A percentile compares a stretch with the other conserved stretches of the same genome.
These are phyloP conservation scores for Tachina fera DNA, from an alignment of 2,888 invertebrate genomes.

Conservation along the genomic window DNA sequence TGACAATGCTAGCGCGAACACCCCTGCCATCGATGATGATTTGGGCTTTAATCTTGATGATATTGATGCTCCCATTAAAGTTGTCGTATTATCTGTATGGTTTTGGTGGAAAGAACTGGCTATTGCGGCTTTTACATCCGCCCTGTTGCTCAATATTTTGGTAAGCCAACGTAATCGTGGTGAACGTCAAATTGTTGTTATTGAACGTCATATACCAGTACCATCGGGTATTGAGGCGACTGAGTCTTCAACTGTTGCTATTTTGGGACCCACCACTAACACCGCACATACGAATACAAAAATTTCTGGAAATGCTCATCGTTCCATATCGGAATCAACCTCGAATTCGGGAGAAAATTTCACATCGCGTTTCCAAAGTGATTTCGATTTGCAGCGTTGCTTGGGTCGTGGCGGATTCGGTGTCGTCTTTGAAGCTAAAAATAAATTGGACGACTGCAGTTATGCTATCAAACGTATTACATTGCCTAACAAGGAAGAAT, in stretches of 20 bases:
- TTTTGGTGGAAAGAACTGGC: slow-evolving; percentile 93
- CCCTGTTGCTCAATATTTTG: slow-evolving; percentile 88
- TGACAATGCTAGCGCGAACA: slow-evolving; percentile 74
- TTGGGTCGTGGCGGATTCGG: slow-evolving; percentile 97
- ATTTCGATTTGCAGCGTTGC: slow-evolving; percentile 92
- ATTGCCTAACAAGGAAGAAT: slow-evolving; percentile 91
- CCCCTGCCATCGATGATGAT: slow-evolving; percentile 74
- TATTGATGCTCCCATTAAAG: slow-evolving; percentile 86
- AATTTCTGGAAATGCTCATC: slow-evolving; percentile 57
- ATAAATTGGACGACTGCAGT: slow-evolving; percentile 95
- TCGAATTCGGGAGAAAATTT: slow-evolving; percentile 76
- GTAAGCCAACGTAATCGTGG: slow-evolving; percentile 83
- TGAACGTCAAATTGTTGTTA: slow-evolving; percentile 81
- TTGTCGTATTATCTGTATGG: slow-evolving; percentile 90
- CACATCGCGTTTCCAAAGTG: slow-evolving; percentile 89
- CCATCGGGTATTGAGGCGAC: slow-evolving; percentile 82
- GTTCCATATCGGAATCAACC: slow-evolving; percentile 72
- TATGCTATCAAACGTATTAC: slow-evolving; percentile 98
- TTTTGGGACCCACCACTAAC: slow-evolving; percentile 75
- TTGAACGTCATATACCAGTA: slow-evolving; percentile 82
- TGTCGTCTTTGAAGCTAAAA: slow-evolving; percentile 96
- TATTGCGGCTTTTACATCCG: slow-evolving; percentile 89
- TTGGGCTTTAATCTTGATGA: slow-evolving; percentile 82
- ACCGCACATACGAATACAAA: slow-evolving; percentile 59
- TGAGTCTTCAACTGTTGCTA: slow-evolving; percentile 78